Conservation (phyloP, 2,797 vertebrate genomes). For the Pelobates cultripes region DNA sequence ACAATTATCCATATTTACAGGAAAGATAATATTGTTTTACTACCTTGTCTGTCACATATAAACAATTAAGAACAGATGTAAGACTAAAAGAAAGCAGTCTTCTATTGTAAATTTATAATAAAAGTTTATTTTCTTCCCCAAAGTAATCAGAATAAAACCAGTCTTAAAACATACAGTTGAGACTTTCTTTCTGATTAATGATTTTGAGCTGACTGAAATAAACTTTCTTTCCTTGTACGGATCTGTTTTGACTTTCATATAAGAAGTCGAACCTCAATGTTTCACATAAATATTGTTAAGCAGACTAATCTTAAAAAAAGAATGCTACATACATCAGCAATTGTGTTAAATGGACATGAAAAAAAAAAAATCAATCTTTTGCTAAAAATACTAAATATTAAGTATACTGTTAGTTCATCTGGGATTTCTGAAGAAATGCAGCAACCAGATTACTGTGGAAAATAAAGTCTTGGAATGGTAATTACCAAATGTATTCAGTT, state of each 20-base stretch:
- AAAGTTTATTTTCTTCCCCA: background rate
- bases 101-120: background rate
- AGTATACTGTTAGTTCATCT: too few relatives aligned
- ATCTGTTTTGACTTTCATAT: background rate
- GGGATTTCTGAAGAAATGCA: too few relatives aligned
- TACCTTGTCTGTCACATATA: conserved; percentile 22
- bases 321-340: too few relatives aligned
- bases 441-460: too few relatives aligned
- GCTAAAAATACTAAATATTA: too few relatives aligned
- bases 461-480: too few relatives aligned
- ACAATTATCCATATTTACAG: background rate
- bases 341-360: too few relatives aligned
- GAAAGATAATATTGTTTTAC: conserved; percentile 16
- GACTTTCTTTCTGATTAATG: conserved; percentile 20
- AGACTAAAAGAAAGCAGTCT: background rate
- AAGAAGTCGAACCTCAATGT: background rate
- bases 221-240: conserved; percentile 19
- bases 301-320: too few relatives aligned
- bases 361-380: too few relatives aligned
- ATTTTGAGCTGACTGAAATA: background rate
- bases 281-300: too few relatives aligned
- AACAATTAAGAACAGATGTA: background rate
- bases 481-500: too few relatives aligned
- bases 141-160: conserved; percentile 11
- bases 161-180: background rate